Base-by-base conservation (phyloP, 2,888 invertebrate genomes). In the Mesodorylaimus sp. region DNA sequence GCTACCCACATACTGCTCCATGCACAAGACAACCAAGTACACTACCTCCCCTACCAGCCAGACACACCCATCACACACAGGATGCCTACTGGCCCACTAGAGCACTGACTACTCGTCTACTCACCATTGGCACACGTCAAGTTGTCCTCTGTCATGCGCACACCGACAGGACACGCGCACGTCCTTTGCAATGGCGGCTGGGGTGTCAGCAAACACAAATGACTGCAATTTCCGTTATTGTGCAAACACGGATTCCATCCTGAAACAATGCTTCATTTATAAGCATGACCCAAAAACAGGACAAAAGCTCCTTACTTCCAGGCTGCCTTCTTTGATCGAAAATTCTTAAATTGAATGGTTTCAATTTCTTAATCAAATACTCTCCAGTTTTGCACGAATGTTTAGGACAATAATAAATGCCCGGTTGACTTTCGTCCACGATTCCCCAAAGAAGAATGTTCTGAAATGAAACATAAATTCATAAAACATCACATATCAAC, bases 151-250 rank as follows among this genome's bases (percentile, higher is more conserved):
- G 73, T 72, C 25, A 85, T 72, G 1, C 71, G 75, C 0, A 83
- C 78, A 1, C 87, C 87, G 0, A 84, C 85, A 0, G 85, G 85
- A 63, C 87, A 87, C 0, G 80, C 79, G 61, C 87, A 87, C 2
- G 78, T 75, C 61, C 77, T 85, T n/a, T n/a, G 21, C 1, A 78
- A 77, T 29, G 78, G 77, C 13, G 74, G 60, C 53, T 74, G 74
- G 0, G 80, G 77, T 21, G 64, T 59, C 2, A 83, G 76, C 37
- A 88, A 72, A 63, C 87, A 87, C 50, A 88, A 71, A 66, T 87
- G 85, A 0, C 86, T 85, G 62, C 87, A 87, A 45, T 81, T 81
- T 13, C 83, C 84, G 62, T 85, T 86, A 62, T 79, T 78, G 0
- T 74, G 70, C 2, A 77, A 77, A 68, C 87, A 88, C 53, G 77